Evolutionary conservation across 2,113 vertebrate species (phyloP), one percentile per base, ranked within the genome.

Genomic region (Narcine bancroftii): DNA sequence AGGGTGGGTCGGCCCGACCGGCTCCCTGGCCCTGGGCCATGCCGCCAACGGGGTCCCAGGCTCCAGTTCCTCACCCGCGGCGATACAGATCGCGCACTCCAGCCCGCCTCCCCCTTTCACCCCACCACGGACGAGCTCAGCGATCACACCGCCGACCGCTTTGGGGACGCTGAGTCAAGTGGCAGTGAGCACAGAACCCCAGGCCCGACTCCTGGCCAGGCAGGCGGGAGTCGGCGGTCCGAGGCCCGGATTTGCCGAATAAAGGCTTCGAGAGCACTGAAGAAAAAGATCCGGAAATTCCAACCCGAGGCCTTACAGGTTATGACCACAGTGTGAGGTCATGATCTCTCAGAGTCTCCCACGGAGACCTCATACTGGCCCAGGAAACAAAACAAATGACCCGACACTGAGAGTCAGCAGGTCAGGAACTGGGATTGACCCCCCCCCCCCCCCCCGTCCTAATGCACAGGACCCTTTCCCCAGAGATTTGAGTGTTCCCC

Each of bases 231-330:
- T 92, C 95, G 95, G 92, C 96, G 94, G 3, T 95, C 97, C 0
- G 95, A 96, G 93, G 96, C 98, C 66, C 95, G 95, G 71, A 95
- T 98, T 89, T 98, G 97, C 93, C 97, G 97, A 45, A 96, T 99
- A 93, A 99, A 99, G 96, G 98, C 98, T 42, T 99, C 98, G 85
- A 96, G 96, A 93, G 98, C 98, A 42, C 95, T 99, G 53, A 99
- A 97, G 94, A 99, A 97, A 94, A 99, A 98, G 95, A 98, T 99
- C 83, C 96, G 98, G 45, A 95, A 97, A 93, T 99, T 98, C 95
- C 98, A 98, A 13, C 98, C 98, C 0, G 96, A 97, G 0, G 95
- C 98, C 0, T 94, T 99, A 93, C 98, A 97, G 94, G 97, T 99
- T 94, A 99, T 99, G 97, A 99, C 98, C 93, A 96, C 97, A 95